These are phyloP conservation scores for Adelges cooleyi DNA, from an alignment of 1,140 invertebrate genomes.

Conservation along the genomic window DNA sequence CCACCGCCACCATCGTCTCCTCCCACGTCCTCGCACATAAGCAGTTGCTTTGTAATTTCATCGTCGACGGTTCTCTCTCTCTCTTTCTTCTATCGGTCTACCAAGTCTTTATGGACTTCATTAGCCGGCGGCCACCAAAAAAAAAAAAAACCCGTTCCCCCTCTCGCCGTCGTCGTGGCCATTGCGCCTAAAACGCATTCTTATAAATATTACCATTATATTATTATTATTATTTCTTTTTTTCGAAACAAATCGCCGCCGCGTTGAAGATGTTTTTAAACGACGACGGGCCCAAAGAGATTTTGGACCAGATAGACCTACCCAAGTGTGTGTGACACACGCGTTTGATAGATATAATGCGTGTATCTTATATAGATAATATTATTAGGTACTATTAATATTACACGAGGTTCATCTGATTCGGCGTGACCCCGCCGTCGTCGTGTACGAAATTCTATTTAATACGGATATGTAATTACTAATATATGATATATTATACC, in stretches of 20 bases:
- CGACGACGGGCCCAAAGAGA: slow-evolving; percentile 22
- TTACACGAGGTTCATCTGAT: too few relatives aligned
- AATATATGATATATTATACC: too few relatives aligned
- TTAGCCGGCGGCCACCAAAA: slow-evolving; percentile 19
- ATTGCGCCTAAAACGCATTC: too few relatives aligned
- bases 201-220: too few relatives aligned
- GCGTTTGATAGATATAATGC: background rate
- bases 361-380: too few relatives aligned
- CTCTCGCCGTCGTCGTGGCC: background rate
- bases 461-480: too few relatives aligned
- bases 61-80: background rate
- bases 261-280: slow-evolving; percentile 20
- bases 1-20: background rate
- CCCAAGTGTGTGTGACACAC: slow-evolving; percentile 3
- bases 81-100: background rate
- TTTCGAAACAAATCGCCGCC: too few relatives aligned
- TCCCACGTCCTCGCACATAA: slow-evolving; percentile 6
- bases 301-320: slow-evolving; percentile 22
- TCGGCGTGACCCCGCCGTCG: too few relatives aligned
- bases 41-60: slow-evolving; percentile 10
- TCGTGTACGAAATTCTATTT: too few relatives aligned
- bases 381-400: too few relatives aligned
- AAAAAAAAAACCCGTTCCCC: slow-evolving; percentile 4
- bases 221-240: too few relatives aligned
- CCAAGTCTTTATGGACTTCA: background rate